Conservation (phyloP, 2,888 invertebrate species). For the Pilophorus perplexus region DNA sequence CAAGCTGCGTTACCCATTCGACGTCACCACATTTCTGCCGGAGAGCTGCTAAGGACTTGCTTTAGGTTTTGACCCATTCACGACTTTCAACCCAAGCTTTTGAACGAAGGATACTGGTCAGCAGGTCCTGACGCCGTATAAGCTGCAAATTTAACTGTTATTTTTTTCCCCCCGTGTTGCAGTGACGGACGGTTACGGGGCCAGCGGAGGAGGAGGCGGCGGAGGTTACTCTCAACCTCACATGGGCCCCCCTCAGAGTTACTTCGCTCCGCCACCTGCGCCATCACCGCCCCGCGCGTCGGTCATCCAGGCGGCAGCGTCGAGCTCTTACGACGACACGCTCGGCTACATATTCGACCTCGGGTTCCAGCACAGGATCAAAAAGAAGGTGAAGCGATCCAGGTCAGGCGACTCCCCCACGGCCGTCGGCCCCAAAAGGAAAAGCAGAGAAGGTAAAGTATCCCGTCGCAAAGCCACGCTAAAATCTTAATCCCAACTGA, state of each 20-base stretch:
- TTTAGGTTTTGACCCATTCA: no score
- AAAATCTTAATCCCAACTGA: background rate
- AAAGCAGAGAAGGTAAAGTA: slow-evolving; percentile 74
- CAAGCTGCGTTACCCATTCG: no score
- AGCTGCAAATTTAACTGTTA: no score
- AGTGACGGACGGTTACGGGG: slow-evolving; percentile 41
- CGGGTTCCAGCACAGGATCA: slow-evolving; percentile 73
- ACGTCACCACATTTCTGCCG: no score
- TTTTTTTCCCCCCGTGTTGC: no score
- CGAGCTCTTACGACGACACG: slow-evolving; percentile 83
- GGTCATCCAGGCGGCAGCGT: slow-evolving; percentile 62
- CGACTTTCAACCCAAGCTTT: no score
- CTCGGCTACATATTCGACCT: slow-evolving; percentile 66
- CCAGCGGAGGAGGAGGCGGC: slow-evolving; percentile 42
- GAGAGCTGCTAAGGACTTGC: no score
- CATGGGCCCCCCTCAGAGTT: slow-evolving; percentile 40
- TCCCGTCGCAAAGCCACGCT: background rate
- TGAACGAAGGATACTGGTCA: no score
- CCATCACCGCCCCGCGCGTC: slow-evolving; percentile 54
- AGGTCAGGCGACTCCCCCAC: slow-evolving; percentile 63
- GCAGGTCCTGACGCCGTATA: no score
- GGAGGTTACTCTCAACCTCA: slow-evolving; percentile 18
- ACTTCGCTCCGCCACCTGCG: slow-evolving; percentile 45
- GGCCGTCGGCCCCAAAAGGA: slow-evolving; percentile 76
- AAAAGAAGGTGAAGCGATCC: slow-evolving; percentile 80